A percentile compares a stretch with the other conserved stretches of the same genome.
phyloP scores from a whole-genome alignment of 2,797 vertebrate species.

The Pseudochromis fuscus region DNA sequence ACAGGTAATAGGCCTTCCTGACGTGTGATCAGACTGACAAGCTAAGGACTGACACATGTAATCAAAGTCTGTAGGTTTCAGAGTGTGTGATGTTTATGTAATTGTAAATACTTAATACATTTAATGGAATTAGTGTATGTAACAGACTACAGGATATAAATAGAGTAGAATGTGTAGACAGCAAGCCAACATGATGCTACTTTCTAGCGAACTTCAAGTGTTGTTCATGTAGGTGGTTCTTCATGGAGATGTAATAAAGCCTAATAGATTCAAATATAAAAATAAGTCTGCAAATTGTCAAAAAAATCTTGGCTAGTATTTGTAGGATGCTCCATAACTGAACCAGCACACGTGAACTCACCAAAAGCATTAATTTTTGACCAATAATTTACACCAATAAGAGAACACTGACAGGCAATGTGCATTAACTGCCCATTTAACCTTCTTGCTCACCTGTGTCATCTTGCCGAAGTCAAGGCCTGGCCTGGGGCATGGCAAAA shows the following conservation, averaged over 20 bases:
- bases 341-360: no score
- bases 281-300: neutral
- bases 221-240: neutral
- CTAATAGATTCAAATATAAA: neutral
- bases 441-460: slow-evolving; percentile 86
- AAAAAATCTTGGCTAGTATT: neutral
- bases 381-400: neutral
- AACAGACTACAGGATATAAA: neutral
- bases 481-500: slow-evolving; percentile 85
- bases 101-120: no score
- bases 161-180: neutral
- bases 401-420: neutral
- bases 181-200: neutral
- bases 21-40: neutral
- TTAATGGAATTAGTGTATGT: neutral
- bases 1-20: slow-evolving; percentile 1
- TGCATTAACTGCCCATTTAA: neutral
- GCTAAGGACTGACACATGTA: no score
- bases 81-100: no score
- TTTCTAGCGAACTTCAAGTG: neutral
- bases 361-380: no score
- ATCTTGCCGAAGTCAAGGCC: slow-evolving; percentile 91
- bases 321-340: neutral
- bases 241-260: neutral
- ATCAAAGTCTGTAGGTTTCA: no score